Conservation (phyloP, 2,888 invertebrate genomes). For the Argynnis bischoffii region DNA sequence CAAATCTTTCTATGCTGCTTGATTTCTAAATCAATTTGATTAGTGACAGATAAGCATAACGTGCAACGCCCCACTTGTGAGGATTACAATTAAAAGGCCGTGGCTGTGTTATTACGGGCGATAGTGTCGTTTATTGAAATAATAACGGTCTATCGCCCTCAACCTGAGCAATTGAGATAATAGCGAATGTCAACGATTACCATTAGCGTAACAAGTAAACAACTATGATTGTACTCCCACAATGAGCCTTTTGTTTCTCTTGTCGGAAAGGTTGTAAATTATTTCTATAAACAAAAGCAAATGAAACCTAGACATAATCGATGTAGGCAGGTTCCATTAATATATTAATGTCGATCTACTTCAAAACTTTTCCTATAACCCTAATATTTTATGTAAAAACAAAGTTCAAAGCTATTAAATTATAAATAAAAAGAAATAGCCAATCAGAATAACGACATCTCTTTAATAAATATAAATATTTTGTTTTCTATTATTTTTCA, state of each 20-base stretch:
- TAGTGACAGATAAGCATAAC: conserved; percentile 22
- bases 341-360: conserved; percentile 3
- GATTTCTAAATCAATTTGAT: background rate
- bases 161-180: conserved; percentile 46
- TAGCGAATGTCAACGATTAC: conserved; percentile 52
- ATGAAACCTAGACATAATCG: conserved; percentile 10
- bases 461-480: no score
- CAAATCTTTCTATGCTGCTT: background rate
- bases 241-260: conserved; percentile 33
- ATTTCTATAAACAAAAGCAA: conserved; percentile 22
- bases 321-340: background rate
- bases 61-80: conserved; percentile 13
- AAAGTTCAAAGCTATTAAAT: background rate
- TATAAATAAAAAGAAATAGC: no score
- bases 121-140: conserved; percentile 47
- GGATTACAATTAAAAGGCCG: conserved; percentile 35
- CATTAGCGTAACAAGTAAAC: conserved; percentile 49
- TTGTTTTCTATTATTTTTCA: no score
- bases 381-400: background rate
- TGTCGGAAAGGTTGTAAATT: conserved; percentile 26
- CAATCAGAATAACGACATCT: no score
- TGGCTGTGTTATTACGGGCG: conserved; percentile 24
- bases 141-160: conserved; percentile 40
- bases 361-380: background rate
- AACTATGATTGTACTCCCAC: conserved; percentile 41